Evolutionary conservation across 30 jellyfish, hydroid and myxozoan species (phyloP).

Genomic region (Pelagia noctiluca): DNA sequence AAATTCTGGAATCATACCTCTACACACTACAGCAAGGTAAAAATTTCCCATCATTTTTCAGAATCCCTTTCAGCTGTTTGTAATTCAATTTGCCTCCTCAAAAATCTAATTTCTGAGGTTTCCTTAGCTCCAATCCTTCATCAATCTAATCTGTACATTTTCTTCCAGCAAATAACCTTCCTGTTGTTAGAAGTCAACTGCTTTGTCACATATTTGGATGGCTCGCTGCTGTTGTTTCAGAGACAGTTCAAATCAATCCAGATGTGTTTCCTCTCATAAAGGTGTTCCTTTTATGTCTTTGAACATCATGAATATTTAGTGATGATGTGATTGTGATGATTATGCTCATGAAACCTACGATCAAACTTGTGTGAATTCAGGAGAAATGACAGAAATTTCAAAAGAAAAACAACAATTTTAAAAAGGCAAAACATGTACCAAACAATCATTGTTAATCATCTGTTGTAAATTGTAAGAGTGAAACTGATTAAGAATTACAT

Average conservation of each 20-base stretch:
- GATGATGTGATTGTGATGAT: too few relatives aligned
- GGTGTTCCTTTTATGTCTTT: neutral
- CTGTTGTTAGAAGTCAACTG: slow-evolving; percentile 89
- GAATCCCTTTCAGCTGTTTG: too few relatives aligned
- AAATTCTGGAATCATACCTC: neutral
- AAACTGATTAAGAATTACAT: too few relatives aligned
- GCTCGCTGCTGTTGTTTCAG: slow-evolving; percentile 44
- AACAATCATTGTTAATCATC: neutral
- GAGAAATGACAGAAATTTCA: too few relatives aligned
- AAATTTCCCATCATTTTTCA: too few relatives aligned
- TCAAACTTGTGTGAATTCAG: too few relatives aligned
- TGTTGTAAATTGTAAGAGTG: too few relatives aligned
- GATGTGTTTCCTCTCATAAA: slow-evolving; percentile 13
- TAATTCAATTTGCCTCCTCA: neutral
- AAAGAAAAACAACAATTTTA: neutral
- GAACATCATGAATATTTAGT: too few relatives aligned
- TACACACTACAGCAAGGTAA: neutral
- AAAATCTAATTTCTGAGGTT: neutral
- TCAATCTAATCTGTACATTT: too few relatives aligned
- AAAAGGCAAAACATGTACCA: neutral
- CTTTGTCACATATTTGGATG: slow-evolving; percentile 72
- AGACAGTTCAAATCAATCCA: neutral
- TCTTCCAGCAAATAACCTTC: slow-evolving; percentile 51
- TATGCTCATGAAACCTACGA: too few relatives aligned
- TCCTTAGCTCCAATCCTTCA: neutral